Evolutionary conservation across 2,113 vertebrate genomes (phyloP), one percentile per base, ranked within the genome.

Genomic region (Leptocoma aspasia): DNA sequence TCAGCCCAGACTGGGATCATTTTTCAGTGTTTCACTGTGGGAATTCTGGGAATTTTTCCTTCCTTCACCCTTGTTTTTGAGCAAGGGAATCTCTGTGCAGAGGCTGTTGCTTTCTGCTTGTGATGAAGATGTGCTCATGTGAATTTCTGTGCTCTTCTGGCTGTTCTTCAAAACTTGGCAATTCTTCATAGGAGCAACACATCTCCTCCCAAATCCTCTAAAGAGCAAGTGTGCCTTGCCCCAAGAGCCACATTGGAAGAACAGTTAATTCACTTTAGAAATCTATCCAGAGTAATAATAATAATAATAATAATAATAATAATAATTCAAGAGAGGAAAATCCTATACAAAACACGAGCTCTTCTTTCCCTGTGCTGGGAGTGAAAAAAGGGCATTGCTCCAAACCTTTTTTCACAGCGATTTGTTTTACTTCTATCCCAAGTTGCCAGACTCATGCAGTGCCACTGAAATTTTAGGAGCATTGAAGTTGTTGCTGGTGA

Each of bases 381-480:
- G n/a, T 68, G 49, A 83, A 54, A 79, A 84, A 78, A 84, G 72
- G 41, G n/a, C 33, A 37, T 54, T 80, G 54, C 39, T 92, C 81
- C 54, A 85, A 84, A 66, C 68, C 11, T 13, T 45, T 64, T 71
- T 69, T 68, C 59, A 39, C 28, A 54, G 31, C 28, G 65, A 16
- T 70, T 94, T 76, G 64, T 66, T 65, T 82, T 57, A 14, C 35
- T 71, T 37, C 56, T n/a, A 23, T 45, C 26, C 63, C 4, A 8
- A 37, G 72, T 42, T 82, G 70, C 72, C 45, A 66, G 61, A 47
- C 19, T 72, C 85, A 89, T 33, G 85, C 66, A 57, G 90, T 45
- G 91, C 68, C 82, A 92, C 70, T 92, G 93, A 82, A 81, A 94
- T 92, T 86, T 85, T 53, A 82, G 65, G 64, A 95, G 47, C 76